phyloP scores from a whole-genome alignment of 2,797 vertebrate species.

The Gallirallus australis region DNA sequence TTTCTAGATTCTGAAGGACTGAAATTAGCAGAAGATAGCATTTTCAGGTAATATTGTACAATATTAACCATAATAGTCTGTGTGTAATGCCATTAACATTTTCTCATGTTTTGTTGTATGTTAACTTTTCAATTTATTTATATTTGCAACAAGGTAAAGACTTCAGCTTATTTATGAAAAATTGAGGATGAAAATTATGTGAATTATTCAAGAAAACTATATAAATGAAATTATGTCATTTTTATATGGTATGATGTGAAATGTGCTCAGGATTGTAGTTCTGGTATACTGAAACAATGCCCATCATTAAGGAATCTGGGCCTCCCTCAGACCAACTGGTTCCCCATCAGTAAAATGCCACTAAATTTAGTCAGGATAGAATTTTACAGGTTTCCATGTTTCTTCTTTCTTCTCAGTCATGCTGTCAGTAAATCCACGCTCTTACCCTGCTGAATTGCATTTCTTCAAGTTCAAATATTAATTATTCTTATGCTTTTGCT shows the following conservation, averaged over 20 bases:
- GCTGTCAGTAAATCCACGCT: neutral
- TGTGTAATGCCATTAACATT: neutral
- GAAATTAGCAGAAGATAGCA: conserved; percentile 68
- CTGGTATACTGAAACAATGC: neutral
- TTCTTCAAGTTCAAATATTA: neutral
- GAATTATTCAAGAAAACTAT: neutral
- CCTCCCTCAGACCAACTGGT: neutral
- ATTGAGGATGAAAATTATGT: neutral
- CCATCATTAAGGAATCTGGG: neutral
- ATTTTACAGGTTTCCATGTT: neutral
- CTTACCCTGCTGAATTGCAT: neutral
- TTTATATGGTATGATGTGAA: neutral
- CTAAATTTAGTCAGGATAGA: neutral
- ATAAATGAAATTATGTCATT: neutral
- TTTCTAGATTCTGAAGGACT: conserved; percentile 75
- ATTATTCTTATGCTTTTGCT: neutral
- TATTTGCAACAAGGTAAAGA: neutral
- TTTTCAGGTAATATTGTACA: conserved; percentile 81
- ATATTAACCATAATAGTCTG: neutral
- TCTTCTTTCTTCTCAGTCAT: neutral
- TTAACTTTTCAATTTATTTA: neutral
- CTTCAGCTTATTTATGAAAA: neutral
- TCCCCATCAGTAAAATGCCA: neutral
- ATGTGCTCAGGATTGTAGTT: neutral
- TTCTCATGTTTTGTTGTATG: neutral